phyloP scores from a whole-genome alignment of 2,888 invertebrate species.

The Noctua janthe region DNA sequence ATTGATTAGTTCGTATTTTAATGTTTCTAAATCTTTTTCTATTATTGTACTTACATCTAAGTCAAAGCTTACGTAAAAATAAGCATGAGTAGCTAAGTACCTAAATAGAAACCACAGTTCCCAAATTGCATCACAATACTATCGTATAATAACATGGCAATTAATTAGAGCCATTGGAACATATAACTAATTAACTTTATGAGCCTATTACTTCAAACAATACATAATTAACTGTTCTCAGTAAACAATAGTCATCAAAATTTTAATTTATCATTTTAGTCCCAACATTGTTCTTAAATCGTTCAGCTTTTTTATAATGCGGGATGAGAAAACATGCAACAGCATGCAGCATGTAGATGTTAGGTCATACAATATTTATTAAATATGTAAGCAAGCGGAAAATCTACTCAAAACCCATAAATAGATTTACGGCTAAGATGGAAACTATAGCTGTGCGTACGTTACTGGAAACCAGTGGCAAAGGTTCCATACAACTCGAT shows the following conservation, averaged over 20 bases:
- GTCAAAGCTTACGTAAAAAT: slow-evolving; percentile 56
- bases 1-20: not conserved
- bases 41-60: not conserved
- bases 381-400: not conserved
- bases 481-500: no score
- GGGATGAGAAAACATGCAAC: slow-evolving; percentile 15
- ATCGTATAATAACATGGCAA: slow-evolving; percentile 52
- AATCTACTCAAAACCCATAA: not conserved
- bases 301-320: slow-evolving; percentile 34
- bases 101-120: slow-evolving; percentile 48
- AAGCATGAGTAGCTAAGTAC: not conserved
- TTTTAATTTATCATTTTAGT: slow-evolving; percentile 54
- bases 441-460: not conserved
- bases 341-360: not conserved
- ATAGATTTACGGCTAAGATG: not conserved
- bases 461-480: not conserved
- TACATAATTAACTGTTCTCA: slow-evolving; percentile 66
- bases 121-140: slow-evolving; percentile 62
- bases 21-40: not conserved
- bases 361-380: not conserved
- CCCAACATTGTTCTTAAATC: slow-evolving; percentile 63
- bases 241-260: slow-evolving; percentile 66
- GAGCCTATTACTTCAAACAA: slow-evolving; percentile 65
- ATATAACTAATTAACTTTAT: slow-evolving; percentile 65
- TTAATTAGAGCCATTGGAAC: slow-evolving; percentile 62